Base-by-base conservation (phyloP, 2,888 invertebrate species). In the Erebia palarica region DNA sequence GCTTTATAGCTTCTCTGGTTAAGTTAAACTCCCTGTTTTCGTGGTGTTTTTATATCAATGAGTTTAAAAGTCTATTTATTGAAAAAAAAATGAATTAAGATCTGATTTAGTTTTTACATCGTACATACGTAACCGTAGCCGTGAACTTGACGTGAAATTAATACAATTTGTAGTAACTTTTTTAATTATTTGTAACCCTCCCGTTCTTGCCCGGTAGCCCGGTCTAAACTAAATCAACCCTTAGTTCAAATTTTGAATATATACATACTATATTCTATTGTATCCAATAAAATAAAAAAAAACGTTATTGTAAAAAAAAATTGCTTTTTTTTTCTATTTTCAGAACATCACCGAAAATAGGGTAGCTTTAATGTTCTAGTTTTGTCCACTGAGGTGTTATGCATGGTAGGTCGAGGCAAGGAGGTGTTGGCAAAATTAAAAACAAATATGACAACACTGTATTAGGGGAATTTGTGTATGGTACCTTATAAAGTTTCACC, bases 401-500 rank as follows among this genome's bases (percentile, higher is more conserved):
- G 92, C 91, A 91, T 89, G 90, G 86, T 90, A 91, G 86, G 88
- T 82, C 76, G 81, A 81, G 82, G 81, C 78, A 79, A 79, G 82
- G 69, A 79, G 82, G 67, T 67, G 68, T 65, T 65, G 70, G 71
- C 71, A n/a, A 55, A 18, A 27, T 5, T 8, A 53, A 53, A 13
- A 77, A 79, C n/a, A n/a, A 76, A 67, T 14, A 27, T 67, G 67
- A 59, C 58, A 51, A 67, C 67, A 67, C 67, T 67, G 36, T 36
- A 65, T 65, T 89, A 90, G 89, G 91, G 89, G 90, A 90, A 92
- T 92, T 92, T 92, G 92, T 92, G 92, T 92, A 92, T 85, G 92
- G 92, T 92, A 91, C 92, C 92, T 92, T 92, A 90, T 91, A 92
- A 93, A 92, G 92, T 93, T 93, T 93, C 92, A 93, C 92, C 92